phyloP scores from a whole-genome alignment of 2,113 vertebrate genomes.

The Rhinolophus sinicus region DNA sequence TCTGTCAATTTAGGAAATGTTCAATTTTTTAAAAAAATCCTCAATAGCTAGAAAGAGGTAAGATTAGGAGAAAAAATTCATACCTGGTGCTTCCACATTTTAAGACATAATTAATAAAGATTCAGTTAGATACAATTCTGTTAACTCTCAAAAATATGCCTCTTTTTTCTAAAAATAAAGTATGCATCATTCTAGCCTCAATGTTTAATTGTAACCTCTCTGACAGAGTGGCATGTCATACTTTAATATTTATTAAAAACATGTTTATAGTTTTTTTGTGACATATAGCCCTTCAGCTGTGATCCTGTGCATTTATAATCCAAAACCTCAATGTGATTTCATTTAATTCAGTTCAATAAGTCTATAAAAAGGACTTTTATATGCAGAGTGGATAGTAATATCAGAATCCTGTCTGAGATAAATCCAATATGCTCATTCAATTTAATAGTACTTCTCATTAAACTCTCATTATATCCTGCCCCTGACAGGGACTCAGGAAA shows the following conservation, averaged over 20 bases:
- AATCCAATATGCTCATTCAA: background rate
- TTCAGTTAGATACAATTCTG: background rate
- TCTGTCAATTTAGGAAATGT: background rate
- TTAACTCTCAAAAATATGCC: background rate
- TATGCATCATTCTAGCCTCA: background rate
- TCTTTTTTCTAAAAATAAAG: background rate
- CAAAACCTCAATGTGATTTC: background rate
- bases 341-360: conserved; percentile 14
- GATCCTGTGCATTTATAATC: background rate
- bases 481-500: background rate
- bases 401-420: conserved; percentile 8
- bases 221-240: background rate
- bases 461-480: background rate
- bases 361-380: background rate
- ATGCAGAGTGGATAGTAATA: background rate
- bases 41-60: background rate
- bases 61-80: background rate
- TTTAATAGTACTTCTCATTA: conserved; percentile 45
- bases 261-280: background rate
- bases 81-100: background rate
- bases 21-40: background rate
- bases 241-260: background rate
- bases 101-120: background rate
- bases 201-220: background rate
- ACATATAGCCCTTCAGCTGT: background rate